These are phyloP conservation scores for Phodopus roborovskii DNA, from an alignment of 2,113 vertebrate species.

Conservation along the genomic window DNA sequence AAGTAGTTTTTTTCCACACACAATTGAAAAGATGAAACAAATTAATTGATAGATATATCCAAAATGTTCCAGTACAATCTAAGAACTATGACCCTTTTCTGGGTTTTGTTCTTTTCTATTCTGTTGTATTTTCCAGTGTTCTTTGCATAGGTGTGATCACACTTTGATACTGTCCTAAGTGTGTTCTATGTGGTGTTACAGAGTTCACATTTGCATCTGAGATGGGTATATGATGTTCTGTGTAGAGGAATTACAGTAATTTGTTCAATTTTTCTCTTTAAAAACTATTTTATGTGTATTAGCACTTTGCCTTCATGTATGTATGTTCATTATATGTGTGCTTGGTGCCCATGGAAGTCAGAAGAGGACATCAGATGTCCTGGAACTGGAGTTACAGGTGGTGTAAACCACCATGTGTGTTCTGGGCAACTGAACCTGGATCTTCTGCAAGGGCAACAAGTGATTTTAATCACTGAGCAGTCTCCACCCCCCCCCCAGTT, in stretches of 20 bases:
- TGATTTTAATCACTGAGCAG: neutral
- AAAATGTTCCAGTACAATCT: neutral
- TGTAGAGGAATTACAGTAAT: neutral
- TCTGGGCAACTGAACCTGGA: neutral
- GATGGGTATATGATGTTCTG: neutral
- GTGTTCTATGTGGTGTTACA: neutral
- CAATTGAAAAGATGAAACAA: neutral
- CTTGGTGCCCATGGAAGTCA: neutral
- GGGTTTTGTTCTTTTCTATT: neutral
- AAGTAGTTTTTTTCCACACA: neutral
- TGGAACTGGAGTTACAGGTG: neutral
- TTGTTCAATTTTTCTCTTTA: neutral
- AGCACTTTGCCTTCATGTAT: neutral
- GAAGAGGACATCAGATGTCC: neutral
- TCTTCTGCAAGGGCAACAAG: neutral
- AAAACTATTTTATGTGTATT: neutral
- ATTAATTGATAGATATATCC: slow-evolving; percentile 38
- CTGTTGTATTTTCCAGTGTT: slow-evolving; percentile 24
- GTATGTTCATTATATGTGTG: neutral
- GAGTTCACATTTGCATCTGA: slow-evolving; percentile 44
- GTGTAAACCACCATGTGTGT: neutral
- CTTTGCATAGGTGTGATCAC: neutral
- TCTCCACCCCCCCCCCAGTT: neutral
- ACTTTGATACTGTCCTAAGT: neutral
- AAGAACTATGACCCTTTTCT: slow-evolving; percentile 19